A percentile compares a stretch with the other conserved stretches of the same genome.
Evolutionary conservation across 2,797 vertebrate species (phyloP).

Genomic region (Coluber constrictor): DNA sequence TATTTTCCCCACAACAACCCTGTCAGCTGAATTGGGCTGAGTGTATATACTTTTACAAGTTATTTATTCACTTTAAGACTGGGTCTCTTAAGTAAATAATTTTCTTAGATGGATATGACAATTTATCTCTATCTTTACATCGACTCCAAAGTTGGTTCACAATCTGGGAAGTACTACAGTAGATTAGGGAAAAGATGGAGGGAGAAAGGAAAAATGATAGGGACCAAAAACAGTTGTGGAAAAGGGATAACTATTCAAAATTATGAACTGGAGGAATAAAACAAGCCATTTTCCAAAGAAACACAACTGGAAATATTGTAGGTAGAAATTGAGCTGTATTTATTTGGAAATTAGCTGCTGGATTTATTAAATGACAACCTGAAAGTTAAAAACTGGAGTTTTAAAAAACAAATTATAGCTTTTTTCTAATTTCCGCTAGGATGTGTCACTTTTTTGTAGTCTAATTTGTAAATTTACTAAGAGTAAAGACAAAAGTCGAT

Average conservation of each 20-base stretch:
- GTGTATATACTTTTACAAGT: not conserved
- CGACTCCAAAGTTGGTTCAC: not conserved
- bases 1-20: not conserved
- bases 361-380: not conserved
- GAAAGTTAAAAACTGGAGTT: not conserved
- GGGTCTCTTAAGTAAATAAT: not conserved
- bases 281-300: not conserved
- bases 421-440: not conserved
- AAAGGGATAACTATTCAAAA: not conserved
- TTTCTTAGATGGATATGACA: not conserved
- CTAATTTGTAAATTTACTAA: not conserved
- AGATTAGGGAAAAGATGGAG: not conserved
- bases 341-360: not conserved
- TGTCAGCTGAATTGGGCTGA: not conserved
- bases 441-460: not conserved
- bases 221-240: not conserved
- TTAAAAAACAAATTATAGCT: not conserved
- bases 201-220: not conserved
- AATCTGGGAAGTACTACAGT: not conserved
- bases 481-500: too few relatives aligned
- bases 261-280: slow-evolving; percentile 5
- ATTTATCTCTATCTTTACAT: not conserved
- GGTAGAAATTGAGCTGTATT: not conserved
- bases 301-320: not conserved
- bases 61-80: not conserved